Conservation (phyloP, 2,113 vertebrate species). For the Triplophysa siluroides region DNA sequence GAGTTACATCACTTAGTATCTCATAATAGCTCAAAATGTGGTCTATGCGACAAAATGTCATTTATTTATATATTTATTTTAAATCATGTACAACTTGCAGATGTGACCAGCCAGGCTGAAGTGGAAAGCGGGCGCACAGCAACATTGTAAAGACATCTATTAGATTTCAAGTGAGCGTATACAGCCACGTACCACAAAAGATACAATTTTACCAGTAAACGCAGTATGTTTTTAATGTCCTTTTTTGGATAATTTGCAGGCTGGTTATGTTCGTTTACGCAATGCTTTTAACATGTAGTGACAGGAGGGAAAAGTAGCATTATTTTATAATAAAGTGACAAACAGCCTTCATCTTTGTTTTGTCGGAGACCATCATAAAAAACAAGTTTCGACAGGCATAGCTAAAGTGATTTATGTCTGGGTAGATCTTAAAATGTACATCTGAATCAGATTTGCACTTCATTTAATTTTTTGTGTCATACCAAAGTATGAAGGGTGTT, state of each 20-base stretch:
- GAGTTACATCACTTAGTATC: no score
- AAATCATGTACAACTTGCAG: background rate
- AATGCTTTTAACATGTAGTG: no score
- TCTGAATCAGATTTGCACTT: background rate
- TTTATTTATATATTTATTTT: no score
- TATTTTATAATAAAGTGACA: background rate
- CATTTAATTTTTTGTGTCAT: background rate
- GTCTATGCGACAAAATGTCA: no score
- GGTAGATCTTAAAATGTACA: background rate
- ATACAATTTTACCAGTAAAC: background rate
- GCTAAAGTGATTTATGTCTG: constrained; percentile 22
- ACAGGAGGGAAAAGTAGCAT: no score
- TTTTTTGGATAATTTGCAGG: no score
- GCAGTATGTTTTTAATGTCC: background rate
- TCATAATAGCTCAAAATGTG: no score
- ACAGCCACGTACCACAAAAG: background rate
- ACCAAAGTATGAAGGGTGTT: no score
- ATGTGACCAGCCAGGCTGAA: background rate
- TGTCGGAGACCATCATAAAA: background rate
- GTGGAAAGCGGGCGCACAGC: constrained; percentile 8
- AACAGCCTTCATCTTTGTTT: background rate
- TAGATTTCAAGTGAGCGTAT: background rate
- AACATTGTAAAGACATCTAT: constrained; percentile 7
- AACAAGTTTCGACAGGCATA: background rate
- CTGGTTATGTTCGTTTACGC: no score